These are phyloP conservation scores for Leptopilina boulardi DNA, from an alignment of 1,140 invertebrate genomes.

Conservation along the genomic window DNA sequence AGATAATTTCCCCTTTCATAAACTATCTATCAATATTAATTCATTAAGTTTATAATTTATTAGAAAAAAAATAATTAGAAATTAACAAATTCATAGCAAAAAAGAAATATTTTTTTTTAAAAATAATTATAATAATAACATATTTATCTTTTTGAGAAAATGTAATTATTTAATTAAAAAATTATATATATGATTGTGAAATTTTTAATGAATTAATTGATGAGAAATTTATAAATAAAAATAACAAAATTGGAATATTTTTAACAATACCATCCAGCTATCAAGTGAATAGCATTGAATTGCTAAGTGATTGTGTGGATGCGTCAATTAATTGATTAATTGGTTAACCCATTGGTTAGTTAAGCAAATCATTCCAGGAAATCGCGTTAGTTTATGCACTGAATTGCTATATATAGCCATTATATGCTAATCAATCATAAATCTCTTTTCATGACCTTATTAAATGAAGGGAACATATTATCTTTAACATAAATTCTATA, in stretches of 20 bases:
- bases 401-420: slow-evolving; percentile 1
- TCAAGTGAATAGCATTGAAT: background rate
- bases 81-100: too few relatives aligned
- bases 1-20: background rate
- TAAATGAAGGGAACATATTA: background rate
- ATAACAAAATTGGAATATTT: background rate
- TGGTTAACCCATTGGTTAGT: slow-evolving; percentile 8
- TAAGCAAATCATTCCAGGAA: slow-evolving; percentile 9
- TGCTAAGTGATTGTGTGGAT: slow-evolving; percentile 12
- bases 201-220: too few relatives aligned
- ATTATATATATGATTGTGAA: too few relatives aligned
- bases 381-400: background rate
- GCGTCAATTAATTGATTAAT: slow-evolving; percentile 17
- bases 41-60: too few relatives aligned
- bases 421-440: slow-evolving; percentile 4
- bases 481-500: too few relatives aligned
- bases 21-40: background rate
- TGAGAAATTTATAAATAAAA: background rate
- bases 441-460: background rate
- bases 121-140: too few relatives aligned
- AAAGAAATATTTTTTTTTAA: too few relatives aligned
- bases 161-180: too few relatives aligned
- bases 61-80: too few relatives aligned
- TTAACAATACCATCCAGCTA: background rate
- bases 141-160: too few relatives aligned